Conservation (phyloP, 2,113 vertebrate genomes). For the Halcyon malimbica region DNA sequence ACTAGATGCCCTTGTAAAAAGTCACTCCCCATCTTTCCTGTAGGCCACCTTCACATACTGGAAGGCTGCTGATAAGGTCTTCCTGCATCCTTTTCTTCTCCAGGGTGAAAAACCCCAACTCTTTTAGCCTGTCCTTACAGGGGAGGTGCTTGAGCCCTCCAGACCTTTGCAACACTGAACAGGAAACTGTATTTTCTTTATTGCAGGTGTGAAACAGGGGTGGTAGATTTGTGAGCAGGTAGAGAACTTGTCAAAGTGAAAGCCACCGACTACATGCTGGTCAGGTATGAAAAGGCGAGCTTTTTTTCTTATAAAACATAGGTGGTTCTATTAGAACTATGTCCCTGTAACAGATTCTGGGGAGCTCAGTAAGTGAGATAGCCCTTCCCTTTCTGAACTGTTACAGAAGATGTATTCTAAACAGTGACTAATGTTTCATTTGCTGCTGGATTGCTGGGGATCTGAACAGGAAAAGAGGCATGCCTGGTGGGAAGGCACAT, state of each 20-base stretch:
- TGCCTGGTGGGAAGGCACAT: fast-evolving
- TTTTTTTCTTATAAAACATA: neutral
- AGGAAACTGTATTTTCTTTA: neutral
- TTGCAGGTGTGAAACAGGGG: neutral
- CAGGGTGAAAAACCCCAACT: neutral
- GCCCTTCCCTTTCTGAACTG: neutral
- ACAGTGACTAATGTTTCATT: neutral
- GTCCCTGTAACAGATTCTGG: neutral
- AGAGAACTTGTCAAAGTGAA: neutral
- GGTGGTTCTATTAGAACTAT: neutral
- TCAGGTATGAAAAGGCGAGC: neutral
- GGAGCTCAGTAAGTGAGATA: neutral
- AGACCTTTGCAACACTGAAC: neutral
- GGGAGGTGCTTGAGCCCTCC: neutral
- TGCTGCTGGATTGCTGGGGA: neutral
- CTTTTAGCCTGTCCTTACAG: neutral
- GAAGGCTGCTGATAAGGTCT: neutral
- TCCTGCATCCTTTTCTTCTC: neutral
- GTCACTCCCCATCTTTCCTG: neutral
- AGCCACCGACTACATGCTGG: neutral
- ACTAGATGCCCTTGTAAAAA: neutral
- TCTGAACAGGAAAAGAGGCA: neutral
- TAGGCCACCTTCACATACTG: neutral
- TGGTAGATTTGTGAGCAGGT: neutral
- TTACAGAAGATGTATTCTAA: neutral